Conservation (phyloP, 2,888 invertebrate species). For the Lasioglossum morio region DNA sequence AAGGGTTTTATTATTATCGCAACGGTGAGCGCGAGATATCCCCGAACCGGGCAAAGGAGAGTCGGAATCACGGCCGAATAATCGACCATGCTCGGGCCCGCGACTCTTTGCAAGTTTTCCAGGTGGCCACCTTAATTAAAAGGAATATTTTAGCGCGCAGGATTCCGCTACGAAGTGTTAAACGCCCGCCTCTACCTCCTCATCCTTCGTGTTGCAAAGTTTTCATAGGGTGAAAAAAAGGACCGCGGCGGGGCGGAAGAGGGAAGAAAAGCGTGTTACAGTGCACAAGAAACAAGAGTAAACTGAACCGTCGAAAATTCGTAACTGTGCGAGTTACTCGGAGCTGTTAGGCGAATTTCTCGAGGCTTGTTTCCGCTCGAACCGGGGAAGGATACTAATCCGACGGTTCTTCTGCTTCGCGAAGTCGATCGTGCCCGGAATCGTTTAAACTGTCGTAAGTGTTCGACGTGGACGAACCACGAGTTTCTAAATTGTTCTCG, state of each 20-base stretch:
- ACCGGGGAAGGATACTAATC: neutral
- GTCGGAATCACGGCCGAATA: conserved; percentile 44
- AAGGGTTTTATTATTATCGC: conserved; percentile 46
- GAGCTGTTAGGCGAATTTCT: neutral
- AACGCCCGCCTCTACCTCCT: neutral
- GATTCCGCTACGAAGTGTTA: conserved; percentile 28
- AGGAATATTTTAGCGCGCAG: conserved; percentile 28
- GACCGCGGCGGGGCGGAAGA: too few relatives aligned
- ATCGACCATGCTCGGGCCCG: conserved; percentile 32
- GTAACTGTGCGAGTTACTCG: neutral
- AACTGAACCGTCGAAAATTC: neutral
- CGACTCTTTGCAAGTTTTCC: conserved; percentile 17
- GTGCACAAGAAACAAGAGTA: neutral
- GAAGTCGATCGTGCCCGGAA: conserved; percentile 4
- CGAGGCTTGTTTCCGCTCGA: neutral
- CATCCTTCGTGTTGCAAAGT: neutral
- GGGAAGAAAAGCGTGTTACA: neutral
- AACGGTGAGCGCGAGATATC: conserved; percentile 6
- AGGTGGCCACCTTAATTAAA: conserved; percentile 37
- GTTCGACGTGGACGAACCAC: neutral
- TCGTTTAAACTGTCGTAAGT: neutral
- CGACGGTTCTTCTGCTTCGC: neutral
- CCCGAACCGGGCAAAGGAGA: conserved; percentile 21
- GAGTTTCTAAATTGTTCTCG: neutral
- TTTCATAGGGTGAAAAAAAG: neutral